Evolutionary conservation across 2,113 vertebrate species (phyloP).

Genomic region (Castor canadensis): DNA sequence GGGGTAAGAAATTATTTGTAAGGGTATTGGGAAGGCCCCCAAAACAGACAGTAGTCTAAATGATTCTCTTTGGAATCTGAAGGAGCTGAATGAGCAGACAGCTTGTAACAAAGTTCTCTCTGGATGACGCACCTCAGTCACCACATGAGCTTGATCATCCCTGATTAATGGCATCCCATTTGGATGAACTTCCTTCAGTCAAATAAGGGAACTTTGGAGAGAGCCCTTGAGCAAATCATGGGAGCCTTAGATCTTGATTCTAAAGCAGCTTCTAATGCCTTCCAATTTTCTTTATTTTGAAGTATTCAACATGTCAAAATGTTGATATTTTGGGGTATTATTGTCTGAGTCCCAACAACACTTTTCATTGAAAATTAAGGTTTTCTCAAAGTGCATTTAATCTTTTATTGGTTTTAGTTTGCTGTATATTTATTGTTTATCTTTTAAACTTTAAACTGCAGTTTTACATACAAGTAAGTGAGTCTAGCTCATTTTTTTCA

Average conservation of each 20-base stretch:
- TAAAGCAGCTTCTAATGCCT: background rate
- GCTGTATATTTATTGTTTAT: background rate
- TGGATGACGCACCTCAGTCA: background rate
- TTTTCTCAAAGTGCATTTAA: background rate
- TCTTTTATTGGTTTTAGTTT: background rate
- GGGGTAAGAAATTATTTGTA: background rate
- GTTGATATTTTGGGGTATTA: background rate
- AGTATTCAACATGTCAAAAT: background rate
- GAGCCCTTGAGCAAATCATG: background rate
- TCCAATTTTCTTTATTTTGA: background rate
- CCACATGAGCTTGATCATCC: background rate
- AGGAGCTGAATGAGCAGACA: background rate
- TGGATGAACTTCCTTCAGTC: background rate
- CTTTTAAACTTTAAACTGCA: background rate
- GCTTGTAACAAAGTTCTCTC: background rate
- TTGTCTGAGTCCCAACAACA: background rate
- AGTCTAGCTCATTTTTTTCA: background rate
- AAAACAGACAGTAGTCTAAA: background rate
- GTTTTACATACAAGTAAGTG: background rate
- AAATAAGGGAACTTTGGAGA: background rate
- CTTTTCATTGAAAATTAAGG: background rate
- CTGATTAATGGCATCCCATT: background rate
- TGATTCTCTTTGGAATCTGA: background rate
- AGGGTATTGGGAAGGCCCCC: background rate
- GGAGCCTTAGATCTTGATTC: background rate